Conservation (phyloP, 1,140 invertebrate species). For the Eurosta solidaginis region DNA sequence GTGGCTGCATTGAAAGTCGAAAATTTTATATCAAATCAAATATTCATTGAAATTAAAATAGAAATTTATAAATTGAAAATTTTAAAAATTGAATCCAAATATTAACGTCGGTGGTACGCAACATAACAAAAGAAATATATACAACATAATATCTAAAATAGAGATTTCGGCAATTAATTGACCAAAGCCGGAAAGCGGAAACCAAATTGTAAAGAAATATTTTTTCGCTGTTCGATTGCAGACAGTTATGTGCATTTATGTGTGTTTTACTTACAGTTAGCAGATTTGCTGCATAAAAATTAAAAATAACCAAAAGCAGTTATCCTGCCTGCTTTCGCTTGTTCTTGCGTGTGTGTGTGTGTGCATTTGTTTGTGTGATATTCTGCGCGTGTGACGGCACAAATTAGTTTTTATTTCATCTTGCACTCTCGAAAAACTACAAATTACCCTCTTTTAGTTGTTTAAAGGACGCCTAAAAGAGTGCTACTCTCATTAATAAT, state of each 20-base stretch:
- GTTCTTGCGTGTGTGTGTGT: background rate
- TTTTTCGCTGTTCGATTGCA: background rate
- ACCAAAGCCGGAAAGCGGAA: constrained; percentile 6
- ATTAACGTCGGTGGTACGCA: background rate
- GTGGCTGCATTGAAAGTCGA: background rate
- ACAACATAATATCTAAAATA: background rate
- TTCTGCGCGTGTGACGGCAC: background rate
- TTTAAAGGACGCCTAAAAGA: background rate
- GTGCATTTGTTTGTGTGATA: background rate
- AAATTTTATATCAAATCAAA: background rate
- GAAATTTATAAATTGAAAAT: background rate
- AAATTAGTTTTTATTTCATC: background rate
- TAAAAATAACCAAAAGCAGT: too few relatives aligned
- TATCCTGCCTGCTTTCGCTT: background rate
- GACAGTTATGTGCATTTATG: too few relatives aligned
- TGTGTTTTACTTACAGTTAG: too few relatives aligned
- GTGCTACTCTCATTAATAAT: background rate
- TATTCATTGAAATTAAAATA: constrained; percentile 25
- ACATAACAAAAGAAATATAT: background rate
- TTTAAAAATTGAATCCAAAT: constrained; percentile 2
- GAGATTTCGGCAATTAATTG: background rate
- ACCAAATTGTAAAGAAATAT: background rate
- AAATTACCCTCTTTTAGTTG: background rate
- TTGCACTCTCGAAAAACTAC: background rate
- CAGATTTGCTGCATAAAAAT: too few relatives aligned